These are phyloP conservation scores for Dendropsophus ebraccatus DNA, from an alignment of 2,113 vertebrate species.

Conservation along the genomic window DNA sequence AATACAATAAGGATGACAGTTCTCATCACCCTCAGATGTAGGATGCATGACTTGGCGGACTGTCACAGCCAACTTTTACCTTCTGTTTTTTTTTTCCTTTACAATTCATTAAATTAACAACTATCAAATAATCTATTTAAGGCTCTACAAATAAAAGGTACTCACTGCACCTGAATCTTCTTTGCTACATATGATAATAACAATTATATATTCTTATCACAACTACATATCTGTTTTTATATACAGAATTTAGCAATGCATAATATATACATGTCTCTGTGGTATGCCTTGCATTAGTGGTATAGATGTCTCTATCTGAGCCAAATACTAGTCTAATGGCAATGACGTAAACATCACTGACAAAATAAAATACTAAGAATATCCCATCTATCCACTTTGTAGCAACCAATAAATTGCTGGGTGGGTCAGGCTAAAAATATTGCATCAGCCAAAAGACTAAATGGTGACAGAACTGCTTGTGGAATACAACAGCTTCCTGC, in stretches of 20 bases:
- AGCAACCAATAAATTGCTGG: background rate
- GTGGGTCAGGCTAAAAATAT: background rate
- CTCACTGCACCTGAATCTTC: background rate
- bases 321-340: slow-evolving; percentile 8
- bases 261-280: slow-evolving; percentile 22
- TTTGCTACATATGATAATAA: slow-evolving; percentile 4
- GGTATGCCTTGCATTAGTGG: slow-evolving; percentile 14
- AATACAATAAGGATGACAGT: background rate
- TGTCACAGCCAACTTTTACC: background rate
- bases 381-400: background rate
- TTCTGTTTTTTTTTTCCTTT: no score
- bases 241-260: slow-evolving; percentile 14
- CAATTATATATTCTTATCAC: background rate
- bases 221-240: background rate
- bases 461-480: background rate
- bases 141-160: background rate
- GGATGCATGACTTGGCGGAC: no score
- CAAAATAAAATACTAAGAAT: background rate
- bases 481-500: background rate
- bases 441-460: background rate
- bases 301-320: background rate
- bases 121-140: background rate
- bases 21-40: background rate
- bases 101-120: background rate
- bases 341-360: background rate